Base-by-base conservation (phyloP, 2,113 vertebrate genomes). In the Motacilla alba region DNA sequence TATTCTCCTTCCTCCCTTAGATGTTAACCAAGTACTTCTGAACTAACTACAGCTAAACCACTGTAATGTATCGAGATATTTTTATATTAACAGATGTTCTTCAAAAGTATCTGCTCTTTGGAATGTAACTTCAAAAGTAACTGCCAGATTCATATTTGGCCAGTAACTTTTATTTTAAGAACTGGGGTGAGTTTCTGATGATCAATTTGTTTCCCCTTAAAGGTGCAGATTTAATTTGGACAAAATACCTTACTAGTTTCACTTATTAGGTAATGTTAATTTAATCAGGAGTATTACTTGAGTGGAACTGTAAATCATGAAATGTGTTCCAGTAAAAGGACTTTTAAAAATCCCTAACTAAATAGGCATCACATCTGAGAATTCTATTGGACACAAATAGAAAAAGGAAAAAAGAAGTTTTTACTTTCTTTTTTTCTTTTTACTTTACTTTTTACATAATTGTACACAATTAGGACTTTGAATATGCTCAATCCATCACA, bases 21-120 rank as follows among this genome's bases (percentile, higher is more conserved):
- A 96, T 89, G 92, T 90, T 86, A 93, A 83, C 83, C 56, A 81
- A 90, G 47, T 44, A 63, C 83, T 89, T 64, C 76, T 89, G 78
- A 81, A 83, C 72, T 86, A 88, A 77, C 72, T 95, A 37, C 47
- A 92, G 79, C 80, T 86, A 93, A 95, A 87, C 83, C 83, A 81
- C 64, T 81, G 75, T 35, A 88, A 94, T 58, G 39, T 43, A 64
- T 92, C 52, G 77, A 74, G 63, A 67, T 81, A 92, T 83, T 95
- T 94, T 97, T 74, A 89, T 90, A 85, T 95, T 92, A 95, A 94
- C 95, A 96, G 79, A 96, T 94, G 86, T 90, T 94, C 47, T 47
- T 94, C 72, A 59, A 6, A 10, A 59, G 56, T 59, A 35, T 59
- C n/a, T 35, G 22, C 56, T 35, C 56, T 59, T 35, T 35, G n/a